These are phyloP conservation scores for Noctilio leporinus DNA, from an alignment of 2,113 vertebrate species.

Conservation along the genomic window DNA sequence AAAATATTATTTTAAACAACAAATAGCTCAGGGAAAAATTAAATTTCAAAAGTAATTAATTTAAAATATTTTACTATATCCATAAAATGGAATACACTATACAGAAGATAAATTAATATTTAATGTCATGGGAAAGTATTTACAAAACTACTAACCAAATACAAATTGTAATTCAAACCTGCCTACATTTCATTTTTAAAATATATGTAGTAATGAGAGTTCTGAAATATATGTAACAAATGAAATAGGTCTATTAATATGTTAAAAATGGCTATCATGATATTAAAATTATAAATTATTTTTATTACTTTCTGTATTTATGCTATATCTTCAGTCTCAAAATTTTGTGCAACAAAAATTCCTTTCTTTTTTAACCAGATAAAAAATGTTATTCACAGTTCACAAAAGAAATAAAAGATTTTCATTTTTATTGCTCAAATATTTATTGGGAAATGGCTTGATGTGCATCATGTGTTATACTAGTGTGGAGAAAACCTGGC, in stretches of 20 bases:
- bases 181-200: background rate
- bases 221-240: background rate
- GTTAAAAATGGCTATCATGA: background rate
- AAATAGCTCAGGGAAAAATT: background rate
- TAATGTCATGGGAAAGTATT: background rate
- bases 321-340: background rate
- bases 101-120: background rate
- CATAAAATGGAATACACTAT: background rate
- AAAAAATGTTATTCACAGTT: background rate
- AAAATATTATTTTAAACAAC: background rate
- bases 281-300: background rate
- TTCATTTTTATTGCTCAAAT: background rate
- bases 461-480: background rate
- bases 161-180: background rate
- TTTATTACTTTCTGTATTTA: background rate
- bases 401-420: background rate
- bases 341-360: background rate
- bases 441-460: background rate
- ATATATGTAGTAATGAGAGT: background rate
- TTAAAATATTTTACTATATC: background rate
- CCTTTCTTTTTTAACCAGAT: constrained; percentile 2
- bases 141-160: background rate
- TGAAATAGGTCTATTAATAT: background rate
- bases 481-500: background rate
- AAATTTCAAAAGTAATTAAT: background rate